These are phyloP conservation scores for Lacerta agilis DNA, from an alignment of 2,797 vertebrate genomes.

Conservation along the genomic window DNA sequence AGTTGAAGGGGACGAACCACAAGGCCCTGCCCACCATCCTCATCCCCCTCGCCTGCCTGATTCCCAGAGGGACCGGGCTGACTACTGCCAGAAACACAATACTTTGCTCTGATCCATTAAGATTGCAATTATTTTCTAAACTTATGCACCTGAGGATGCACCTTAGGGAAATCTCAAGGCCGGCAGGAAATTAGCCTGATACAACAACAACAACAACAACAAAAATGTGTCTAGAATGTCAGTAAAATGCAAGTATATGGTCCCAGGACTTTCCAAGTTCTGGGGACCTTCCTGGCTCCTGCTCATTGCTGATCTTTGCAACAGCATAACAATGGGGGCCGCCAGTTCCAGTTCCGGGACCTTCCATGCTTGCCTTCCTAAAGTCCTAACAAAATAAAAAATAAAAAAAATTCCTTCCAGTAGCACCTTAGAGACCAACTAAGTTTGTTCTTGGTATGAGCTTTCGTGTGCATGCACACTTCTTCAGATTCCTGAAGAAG, in stretches of 20 bases:
- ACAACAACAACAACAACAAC: too few relatives aligned
- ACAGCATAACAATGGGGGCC: not conserved
- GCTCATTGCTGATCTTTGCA: not conserved
- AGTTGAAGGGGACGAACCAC: not conserved
- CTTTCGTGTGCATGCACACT: too few relatives aligned
- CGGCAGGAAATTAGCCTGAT: not conserved
- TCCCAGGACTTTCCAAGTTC: not conserved
- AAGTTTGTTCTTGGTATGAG: too few relatives aligned
- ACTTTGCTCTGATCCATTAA: not conserved
- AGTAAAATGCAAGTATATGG: not conserved
- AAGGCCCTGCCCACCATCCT: not conserved
- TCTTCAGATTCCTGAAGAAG: too few relatives aligned
- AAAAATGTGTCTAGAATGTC: not conserved
- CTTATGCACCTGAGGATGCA: too few relatives aligned
- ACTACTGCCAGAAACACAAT: not conserved
- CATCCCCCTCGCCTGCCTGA: too few relatives aligned
- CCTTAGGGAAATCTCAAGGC: not conserved
- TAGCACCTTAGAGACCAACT: too few relatives aligned
- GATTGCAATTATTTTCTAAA: not conserved
- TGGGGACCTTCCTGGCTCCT: not conserved
- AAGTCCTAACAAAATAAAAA: too few relatives aligned
- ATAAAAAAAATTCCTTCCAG: too few relatives aligned
- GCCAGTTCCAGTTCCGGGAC: not conserved
- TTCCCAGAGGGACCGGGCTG: not conserved
- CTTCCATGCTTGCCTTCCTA: not conserved